Evolutionary conservation across 2,888 invertebrate genomes (phyloP).

Genomic region (Cephus sareptanus): DNA sequence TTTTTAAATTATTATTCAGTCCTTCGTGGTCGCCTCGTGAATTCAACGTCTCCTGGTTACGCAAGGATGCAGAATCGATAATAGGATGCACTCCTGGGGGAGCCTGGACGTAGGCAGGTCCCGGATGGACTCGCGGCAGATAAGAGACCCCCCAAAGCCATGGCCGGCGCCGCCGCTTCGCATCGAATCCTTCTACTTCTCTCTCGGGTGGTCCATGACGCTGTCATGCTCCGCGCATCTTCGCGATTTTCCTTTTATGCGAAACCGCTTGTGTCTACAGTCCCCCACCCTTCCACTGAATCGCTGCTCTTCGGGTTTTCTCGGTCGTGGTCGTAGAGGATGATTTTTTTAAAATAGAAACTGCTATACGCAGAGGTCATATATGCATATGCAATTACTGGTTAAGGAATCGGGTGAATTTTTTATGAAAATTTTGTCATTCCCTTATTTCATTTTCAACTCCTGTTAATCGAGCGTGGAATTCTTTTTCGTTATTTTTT

Average conservation of each 20-base stretch:
- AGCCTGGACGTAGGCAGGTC: constrained; percentile 44
- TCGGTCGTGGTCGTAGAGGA: not conserved
- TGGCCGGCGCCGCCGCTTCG: constrained; percentile 60
- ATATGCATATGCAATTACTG: not conserved
- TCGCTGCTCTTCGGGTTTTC: not conserved
- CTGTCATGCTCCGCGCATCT: constrained; percentile 34
- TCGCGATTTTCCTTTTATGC: constrained; percentile 19
- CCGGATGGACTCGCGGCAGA: constrained; percentile 52
- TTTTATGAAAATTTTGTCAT: not conserved
- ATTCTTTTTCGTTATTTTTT: no score
- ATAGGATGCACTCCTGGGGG: constrained; percentile 47
- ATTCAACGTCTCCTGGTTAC: constrained; percentile 15
- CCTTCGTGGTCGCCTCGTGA: no score
- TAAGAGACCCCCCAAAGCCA: constrained; percentile 63
- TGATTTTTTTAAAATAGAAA: not conserved
- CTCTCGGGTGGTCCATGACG: constrained; percentile 62
- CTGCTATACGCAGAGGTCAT: not conserved
- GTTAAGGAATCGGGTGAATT: not conserved
- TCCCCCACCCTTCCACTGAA: constrained; percentile 9
- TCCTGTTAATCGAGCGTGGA: no score
- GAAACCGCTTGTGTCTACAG: constrained; percentile 25
- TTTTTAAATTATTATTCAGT: no score
- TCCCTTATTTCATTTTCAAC: not conserved
- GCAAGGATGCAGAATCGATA: constrained; percentile 45
- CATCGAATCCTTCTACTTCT: constrained; percentile 58